Evolutionary conservation across 2,888 invertebrate genomes (phyloP).

Genomic region (Stenodera caucasica): DNA sequence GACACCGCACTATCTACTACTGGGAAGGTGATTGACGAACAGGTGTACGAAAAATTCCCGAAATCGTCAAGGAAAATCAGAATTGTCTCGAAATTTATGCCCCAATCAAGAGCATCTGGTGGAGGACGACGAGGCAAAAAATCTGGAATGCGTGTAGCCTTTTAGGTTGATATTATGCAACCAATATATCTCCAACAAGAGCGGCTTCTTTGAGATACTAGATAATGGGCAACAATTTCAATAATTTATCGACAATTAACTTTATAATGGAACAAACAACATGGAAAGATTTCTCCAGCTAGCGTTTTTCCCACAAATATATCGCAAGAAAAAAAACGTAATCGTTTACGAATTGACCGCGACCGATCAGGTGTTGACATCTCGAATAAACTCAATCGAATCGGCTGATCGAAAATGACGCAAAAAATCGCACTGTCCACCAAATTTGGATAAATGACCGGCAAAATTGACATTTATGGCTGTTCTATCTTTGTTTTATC

Average conservation of each 20-base stretch:
- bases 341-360: background rate
- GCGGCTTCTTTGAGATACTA: slow-evolving; percentile 49
- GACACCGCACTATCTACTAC: no score
- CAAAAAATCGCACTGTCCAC: no score
- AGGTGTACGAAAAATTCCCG: no score
- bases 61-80: no score
- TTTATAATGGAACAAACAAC: slow-evolving; percentile 18
- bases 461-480: background rate
- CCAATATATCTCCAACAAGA: slow-evolving; percentile 46
- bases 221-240: slow-evolving; percentile 48
- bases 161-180: slow-evolving; percentile 44
- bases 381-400: background rate
- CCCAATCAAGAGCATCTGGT: background rate
- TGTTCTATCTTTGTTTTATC: background rate
- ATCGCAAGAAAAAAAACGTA: background rate
- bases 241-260: slow-evolving; percentile 52
- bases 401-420: background rate
- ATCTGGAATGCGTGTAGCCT: slow-evolving; percentile 4
- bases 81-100: background rate
- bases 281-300: background rate
- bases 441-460: background rate
- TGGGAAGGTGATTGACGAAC: no score
- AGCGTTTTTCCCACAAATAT: background rate
- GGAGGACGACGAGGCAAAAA: background rate
- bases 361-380: background rate